Evolutionary conservation across 2,888 invertebrate species (phyloP).

Genomic region (Kryphioiulus occultus): DNA sequence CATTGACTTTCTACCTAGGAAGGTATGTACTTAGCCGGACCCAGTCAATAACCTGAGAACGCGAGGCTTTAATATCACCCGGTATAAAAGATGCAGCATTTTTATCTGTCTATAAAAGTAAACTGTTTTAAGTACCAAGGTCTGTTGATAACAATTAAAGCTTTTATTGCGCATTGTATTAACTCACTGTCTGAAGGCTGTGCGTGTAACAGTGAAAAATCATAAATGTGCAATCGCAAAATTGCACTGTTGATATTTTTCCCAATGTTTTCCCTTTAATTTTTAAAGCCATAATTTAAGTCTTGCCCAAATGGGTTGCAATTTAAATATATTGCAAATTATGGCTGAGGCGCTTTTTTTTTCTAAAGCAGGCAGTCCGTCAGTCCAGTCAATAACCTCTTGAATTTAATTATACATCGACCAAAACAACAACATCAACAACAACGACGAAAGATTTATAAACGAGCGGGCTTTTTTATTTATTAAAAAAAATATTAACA

Average conservation of each 20-base stretch:
- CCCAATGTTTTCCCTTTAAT: background rate
- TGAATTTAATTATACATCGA: slow-evolving; percentile 23
- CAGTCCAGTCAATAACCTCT: slow-evolving; percentile 23
- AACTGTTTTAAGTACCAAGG: slow-evolving; percentile 23
- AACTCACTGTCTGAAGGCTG: background rate
- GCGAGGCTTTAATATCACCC: background rate
- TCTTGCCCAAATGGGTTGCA: background rate
- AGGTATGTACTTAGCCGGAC: background rate
- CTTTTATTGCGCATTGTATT: background rate
- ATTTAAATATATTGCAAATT: background rate
- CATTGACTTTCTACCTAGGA: background rate
- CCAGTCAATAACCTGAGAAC: slow-evolving; percentile 23
- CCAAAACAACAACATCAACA: slow-evolving; percentile 4
- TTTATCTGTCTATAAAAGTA: slow-evolving; percentile 15
- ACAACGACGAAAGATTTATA: background rate
- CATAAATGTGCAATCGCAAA: background rate
- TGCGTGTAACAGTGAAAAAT: background rate
- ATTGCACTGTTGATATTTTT: background rate
- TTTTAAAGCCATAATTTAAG: background rate
- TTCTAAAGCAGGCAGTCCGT: background rate
- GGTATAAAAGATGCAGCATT: slow-evolving; percentile 15
- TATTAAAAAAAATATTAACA: slow-evolving; percentile 23
- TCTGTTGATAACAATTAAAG: background rate
- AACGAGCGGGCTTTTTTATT: slow-evolving; percentile 4
- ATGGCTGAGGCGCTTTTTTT: background rate